Base-by-base conservation (phyloP, 2,888 invertebrate genomes). In the Eupelmus urozonus region DNA sequence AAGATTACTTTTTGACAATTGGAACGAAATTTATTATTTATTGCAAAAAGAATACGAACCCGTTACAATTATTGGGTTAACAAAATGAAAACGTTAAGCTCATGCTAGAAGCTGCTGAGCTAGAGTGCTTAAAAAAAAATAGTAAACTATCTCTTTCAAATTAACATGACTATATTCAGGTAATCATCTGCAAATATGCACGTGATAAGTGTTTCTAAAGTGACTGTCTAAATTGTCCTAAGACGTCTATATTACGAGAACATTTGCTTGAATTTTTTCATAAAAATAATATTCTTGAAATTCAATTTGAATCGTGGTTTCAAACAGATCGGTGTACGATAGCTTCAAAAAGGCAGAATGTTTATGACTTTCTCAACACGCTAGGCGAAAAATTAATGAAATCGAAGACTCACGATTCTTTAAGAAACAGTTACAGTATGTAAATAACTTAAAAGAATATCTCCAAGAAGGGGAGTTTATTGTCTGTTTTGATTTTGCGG, bases 391-490 rank as follows among this genome's bases (percentile, higher is more conserved):
- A 53, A 9, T 53, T 53, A 57, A 27, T 57, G 2, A 57, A 57
- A 27, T 57, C 25, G 57, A 57, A 57, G 20, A 57, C 16, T 25
- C 27, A 25, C 25, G 23, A 5, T 25, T 57, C 9, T 7, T 4
- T 2, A 79, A 76, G 34, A 42, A 76, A 42, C 76, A 76, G 34
- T 60, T 76, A 16, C 45, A 69, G 29, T 69, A 79, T 72, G 57
- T 79, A 18, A 76, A 75, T 34, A 45, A 66, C 27, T 62, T 79
- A 11, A 76, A 73, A 70, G 69, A 62, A n/a, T 71, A 70, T 18
- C 57, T 79, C 60, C 49, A 51, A 18, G 71, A 70, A 13, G 70
- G 76, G 23, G 76, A 77, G 63, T 73, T 79, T 60, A 34, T 80
- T 1, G 70, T 76, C n/a, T 29, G 66, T n/a, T 67, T 57, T 1